These are phyloP conservation scores for Papilio dardanus DNA, from an alignment of 1,140 invertebrate genomes.

Conservation along the genomic window DNA sequence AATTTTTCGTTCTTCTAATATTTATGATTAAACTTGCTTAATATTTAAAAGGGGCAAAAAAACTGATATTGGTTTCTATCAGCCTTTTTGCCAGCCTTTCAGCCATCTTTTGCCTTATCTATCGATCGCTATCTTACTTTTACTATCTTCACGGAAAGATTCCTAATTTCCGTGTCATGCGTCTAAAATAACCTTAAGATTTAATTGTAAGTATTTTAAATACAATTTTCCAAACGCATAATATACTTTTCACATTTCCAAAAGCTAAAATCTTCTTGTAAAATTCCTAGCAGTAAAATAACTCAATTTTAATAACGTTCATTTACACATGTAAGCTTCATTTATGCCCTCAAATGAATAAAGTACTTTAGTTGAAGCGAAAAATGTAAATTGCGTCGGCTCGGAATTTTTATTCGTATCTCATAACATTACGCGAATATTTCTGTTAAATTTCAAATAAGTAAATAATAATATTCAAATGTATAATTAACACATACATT, in stretches of 20 bases:
- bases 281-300: background rate
- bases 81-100: too few species aligned
- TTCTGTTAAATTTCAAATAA: slow-evolving; percentile 6
- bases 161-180: background rate
- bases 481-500: background rate
- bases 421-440: background rate
- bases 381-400: slow-evolving; percentile 7
- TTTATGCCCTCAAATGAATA: slow-evolving; percentile 17
- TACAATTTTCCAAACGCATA: too few species aligned
- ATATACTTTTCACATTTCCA: background rate
- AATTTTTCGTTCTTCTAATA: too few species aligned
- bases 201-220: too few species aligned
- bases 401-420: slow-evolving; percentile 16
- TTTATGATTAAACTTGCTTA: too few species aligned
- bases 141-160: background rate
- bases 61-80: too few species aligned
- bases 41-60: too few species aligned
- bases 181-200: background rate
- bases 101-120: too few species aligned
- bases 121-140: too few species aligned
- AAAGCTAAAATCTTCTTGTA: background rate
- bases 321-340: slow-evolving; percentile 25
- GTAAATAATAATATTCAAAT: background rate
- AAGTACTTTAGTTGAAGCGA: slow-evolving; percentile 16
- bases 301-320: slow-evolving; percentile 11